A percentile compares a stretch with the other conserved stretches of the same genome.
These are phyloP conservation scores for Phaenicophaeus curvirostris DNA, from an alignment of 2,797 vertebrate genomes.

Conservation along the genomic window DNA sequence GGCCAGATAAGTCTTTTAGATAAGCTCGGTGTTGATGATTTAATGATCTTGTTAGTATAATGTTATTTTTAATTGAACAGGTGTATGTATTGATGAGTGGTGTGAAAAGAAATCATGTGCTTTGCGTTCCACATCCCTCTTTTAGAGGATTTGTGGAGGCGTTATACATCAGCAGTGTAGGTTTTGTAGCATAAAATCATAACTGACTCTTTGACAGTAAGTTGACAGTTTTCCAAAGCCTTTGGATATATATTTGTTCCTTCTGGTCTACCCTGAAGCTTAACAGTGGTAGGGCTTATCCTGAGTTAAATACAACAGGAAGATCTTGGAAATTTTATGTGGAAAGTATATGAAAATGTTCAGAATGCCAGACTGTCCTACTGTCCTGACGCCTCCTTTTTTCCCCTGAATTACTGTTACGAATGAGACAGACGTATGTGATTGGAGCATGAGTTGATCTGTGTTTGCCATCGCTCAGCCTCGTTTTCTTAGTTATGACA, in stretches of 20 bases:
- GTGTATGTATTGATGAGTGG: background rate
- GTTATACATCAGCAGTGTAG: background rate
- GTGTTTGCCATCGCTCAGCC: background rate
- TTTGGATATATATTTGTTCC: background rate
- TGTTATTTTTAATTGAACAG: background rate
- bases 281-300: background rate
- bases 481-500: background rate
- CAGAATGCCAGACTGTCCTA: rapidly evolving
- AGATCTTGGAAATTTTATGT: background rate
- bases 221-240: background rate
- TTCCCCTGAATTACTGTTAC: background rate
- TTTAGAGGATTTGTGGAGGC: background rate
- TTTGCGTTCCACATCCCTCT: background rate
- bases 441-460: background rate
- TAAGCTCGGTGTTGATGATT: background rate
- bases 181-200: background rate
- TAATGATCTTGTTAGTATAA: background rate
- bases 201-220: background rate
- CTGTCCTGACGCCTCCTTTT: background rate
- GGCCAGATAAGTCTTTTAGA: background rate
- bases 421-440: background rate
- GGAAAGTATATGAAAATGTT: background rate
- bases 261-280: background rate
- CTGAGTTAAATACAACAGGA: background rate
- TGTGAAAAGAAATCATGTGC: background rate